Evolutionary conservation across 2,113 vertebrate genomes (phyloP).

Genomic region (Guaruba guarouba): DNA sequence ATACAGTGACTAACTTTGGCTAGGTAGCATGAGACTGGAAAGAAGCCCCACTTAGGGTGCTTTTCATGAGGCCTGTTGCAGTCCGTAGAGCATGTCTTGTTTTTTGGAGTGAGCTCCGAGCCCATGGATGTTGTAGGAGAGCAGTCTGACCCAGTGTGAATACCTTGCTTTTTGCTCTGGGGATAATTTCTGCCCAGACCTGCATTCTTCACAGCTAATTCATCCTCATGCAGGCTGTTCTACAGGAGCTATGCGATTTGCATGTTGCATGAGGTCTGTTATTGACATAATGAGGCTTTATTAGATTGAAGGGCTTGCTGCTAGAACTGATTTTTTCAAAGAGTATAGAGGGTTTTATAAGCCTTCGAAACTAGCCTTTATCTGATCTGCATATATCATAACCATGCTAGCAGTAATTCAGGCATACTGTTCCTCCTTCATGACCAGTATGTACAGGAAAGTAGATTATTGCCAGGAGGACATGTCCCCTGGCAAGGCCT

Average conservation of each 20-base stretch:
- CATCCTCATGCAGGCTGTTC: not conserved
- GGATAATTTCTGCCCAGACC: not conserved
- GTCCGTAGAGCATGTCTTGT: not conserved
- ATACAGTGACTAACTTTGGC: not conserved
- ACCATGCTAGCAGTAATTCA: not conserved
- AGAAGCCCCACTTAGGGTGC: not conserved
- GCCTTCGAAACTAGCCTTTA: not conserved
- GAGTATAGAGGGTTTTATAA: not conserved
- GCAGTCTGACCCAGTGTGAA: not conserved
- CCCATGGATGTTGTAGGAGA: not conserved
- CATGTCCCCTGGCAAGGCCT: not conserved
- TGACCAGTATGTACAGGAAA: not conserved
- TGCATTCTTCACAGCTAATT: not conserved
- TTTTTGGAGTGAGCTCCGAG: not conserved
- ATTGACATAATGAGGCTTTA: not conserved
- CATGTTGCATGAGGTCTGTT: not conserved
- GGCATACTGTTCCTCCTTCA: not conserved
- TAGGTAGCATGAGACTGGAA: not conserved
- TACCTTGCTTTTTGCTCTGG: not conserved
- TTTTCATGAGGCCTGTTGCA: not conserved
- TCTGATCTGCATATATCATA: not conserved
- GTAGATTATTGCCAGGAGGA: not conserved
- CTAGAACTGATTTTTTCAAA: not conserved
- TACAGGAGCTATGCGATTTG: not conserved
- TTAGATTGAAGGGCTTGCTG: constrained; percentile 10